These are phyloP conservation scores for Acleris sparsana DNA, from an alignment of 2,888 invertebrate species.

Conservation along the genomic window DNA sequence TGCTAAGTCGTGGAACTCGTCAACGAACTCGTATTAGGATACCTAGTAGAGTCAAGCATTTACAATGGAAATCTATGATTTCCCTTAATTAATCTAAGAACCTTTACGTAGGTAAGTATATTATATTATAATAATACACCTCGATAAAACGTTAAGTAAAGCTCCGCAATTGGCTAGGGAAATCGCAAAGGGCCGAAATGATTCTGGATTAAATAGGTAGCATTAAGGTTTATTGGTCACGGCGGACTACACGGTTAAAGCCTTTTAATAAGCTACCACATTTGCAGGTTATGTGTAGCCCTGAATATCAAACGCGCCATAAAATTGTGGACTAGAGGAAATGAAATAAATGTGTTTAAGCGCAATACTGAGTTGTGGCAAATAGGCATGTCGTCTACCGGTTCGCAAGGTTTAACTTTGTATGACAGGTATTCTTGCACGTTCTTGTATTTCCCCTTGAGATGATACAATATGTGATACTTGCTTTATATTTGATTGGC, in stretches of 20 bases:
- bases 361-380: background rate
- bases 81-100: too few relatives aligned
- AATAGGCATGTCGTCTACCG: too few relatives aligned
- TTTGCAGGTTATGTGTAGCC: constrained; percentile 5
- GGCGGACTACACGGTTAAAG: constrained; percentile 17
- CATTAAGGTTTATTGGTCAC: constrained; percentile 24
- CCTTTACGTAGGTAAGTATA: background rate
- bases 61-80: too few relatives aligned
- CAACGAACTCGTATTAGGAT: too few relatives aligned
- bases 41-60: too few relatives aligned
- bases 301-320: constrained; percentile 11
- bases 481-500: too few relatives aligned
- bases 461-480: too few relatives aligned
- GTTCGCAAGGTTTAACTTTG: too few relatives aligned
- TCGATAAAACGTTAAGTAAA: background rate
- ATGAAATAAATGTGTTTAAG: background rate
- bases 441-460: too few relatives aligned
- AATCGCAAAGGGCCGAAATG: constrained; percentile 16
- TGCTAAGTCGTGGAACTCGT: too few relatives aligned
- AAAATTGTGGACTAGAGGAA: constrained; percentile 1
- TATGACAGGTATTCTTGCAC: too few relatives aligned
- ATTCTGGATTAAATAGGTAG: constrained; percentile 12
- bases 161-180: constrained; percentile 19
- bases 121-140: background rate
- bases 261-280: constrained; percentile 9